Percentiles rank a stretch among this genome's conserved stretches.
These are phyloP conservation scores for Protomyctophum bolini DNA, from an alignment of 2,113 vertebrate genomes.

Conservation along the genomic window DNA sequence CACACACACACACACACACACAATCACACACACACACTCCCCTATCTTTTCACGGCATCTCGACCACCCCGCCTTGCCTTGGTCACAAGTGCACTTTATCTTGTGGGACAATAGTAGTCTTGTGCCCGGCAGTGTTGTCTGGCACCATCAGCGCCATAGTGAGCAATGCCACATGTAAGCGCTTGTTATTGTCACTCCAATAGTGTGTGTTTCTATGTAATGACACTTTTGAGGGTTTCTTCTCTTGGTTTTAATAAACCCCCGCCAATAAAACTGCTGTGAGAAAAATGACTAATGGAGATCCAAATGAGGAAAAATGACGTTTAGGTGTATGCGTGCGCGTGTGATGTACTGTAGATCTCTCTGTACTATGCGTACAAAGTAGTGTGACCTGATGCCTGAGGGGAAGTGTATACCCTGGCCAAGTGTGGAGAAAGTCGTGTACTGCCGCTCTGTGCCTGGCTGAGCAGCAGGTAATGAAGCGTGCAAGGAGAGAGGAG, in stretches of 20 bases:
- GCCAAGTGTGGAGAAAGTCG: conserved; percentile 67
- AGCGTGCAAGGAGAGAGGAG: conserved; percentile 75
- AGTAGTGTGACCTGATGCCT: conserved; percentile 65
- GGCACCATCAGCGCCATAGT: conserved; percentile 81
- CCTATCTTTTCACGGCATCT: conserved; percentile 76
- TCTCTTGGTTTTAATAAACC: no score
- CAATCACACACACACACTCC: conserved; percentile 23
- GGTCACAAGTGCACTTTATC: conserved; percentile 85
- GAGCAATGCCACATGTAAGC: conserved; percentile 70
- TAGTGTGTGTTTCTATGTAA: background rate
- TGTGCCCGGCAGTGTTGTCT: conserved; percentile 82
- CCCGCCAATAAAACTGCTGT: no score
- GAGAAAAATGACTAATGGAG: no score
- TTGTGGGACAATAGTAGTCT: conserved; percentile 85
- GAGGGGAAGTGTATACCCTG: conserved; percentile 55
- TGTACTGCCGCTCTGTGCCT: conserved; percentile 75
- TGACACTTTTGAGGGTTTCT: no score
- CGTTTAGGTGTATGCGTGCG: background rate
- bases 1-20: no score
- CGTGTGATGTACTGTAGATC: conserved; percentile 14
- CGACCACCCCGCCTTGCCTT: conserved; percentile 61
- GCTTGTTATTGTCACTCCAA: conserved; percentile 45
- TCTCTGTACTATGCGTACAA: conserved; percentile 41
- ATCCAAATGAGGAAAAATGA: no score
- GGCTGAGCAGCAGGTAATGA: conserved; percentile 78